Conservation (phyloP, 2,888 invertebrate species). For the Andrena bicolor region DNA sequence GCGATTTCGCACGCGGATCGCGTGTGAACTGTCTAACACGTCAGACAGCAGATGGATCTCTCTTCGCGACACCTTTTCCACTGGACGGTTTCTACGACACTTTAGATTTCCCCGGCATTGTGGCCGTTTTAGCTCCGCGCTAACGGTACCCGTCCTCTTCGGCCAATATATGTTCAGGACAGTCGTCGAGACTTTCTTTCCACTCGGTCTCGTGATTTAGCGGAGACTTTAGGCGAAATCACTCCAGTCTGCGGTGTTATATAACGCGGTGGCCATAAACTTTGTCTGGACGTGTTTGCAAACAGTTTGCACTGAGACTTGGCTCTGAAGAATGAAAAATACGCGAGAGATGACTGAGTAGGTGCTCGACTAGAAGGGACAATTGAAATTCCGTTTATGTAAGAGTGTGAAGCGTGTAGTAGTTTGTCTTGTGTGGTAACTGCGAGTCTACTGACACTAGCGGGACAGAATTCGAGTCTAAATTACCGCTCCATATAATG, state of each 20-base stretch:
- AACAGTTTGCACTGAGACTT: constrained; percentile 3
- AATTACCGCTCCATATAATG: too few relatives aligned
- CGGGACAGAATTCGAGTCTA: too few relatives aligned
- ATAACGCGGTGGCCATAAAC: not conserved
- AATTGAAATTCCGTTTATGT: not conserved
- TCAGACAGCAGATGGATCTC: constrained; percentile 19
- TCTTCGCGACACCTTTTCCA: constrained; percentile 39
- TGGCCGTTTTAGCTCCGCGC: constrained; percentile 37
- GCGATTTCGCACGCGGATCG: constrained; percentile 8
- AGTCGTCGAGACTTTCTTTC: constrained; percentile 34
- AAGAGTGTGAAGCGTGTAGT: too few relatives aligned
- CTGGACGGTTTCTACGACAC: constrained; percentile 33
- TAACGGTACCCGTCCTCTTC: constrained; percentile 59
- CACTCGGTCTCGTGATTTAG: constrained; percentile 1
- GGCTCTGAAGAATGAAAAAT: not conserved
- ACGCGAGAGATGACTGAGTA: not conserved
- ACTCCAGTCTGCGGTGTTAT: constrained; percentile 1
- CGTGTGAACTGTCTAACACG: not conserved
- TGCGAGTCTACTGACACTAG: too few relatives aligned
- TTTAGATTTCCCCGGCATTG: constrained; percentile 52
- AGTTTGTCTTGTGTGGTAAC: too few relatives aligned
- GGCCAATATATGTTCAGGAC: constrained; percentile 27
- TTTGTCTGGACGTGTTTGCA: not conserved
- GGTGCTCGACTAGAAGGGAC: not conserved
- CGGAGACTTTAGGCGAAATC: constrained; percentile 2